Percentiles rank a stretch among this genome's conserved stretches.
Conservation (phyloP, 2,113 vertebrate species). For the Oreochromis aureus region DNA sequence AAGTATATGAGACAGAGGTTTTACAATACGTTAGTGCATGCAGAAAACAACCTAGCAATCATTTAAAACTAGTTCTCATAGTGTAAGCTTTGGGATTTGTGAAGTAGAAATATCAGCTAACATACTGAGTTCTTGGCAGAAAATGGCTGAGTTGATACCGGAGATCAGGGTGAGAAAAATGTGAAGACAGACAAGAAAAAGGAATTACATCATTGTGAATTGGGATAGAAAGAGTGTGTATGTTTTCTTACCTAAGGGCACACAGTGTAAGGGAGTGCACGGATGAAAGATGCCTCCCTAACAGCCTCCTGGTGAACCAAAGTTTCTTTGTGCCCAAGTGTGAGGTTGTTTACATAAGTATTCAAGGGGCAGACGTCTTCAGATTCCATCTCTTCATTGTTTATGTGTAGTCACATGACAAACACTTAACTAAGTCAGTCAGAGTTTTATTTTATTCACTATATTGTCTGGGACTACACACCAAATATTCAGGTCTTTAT, state of each 20-base stretch:
- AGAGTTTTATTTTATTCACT: background rate
- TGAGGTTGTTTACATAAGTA: background rate
- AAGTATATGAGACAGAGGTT: background rate
- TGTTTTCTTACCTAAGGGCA: conserved; percentile 20
- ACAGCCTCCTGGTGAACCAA: background rate
- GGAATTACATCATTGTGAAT: background rate
- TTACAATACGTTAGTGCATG: background rate
- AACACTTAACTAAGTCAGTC: background rate
- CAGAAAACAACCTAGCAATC: background rate
- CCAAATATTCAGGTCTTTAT: background rate
- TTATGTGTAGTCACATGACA: background rate
- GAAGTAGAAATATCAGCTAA: background rate
- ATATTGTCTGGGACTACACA: background rate
- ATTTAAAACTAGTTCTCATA: background rate
- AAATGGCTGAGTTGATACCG: background rate
- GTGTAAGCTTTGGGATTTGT: background rate
- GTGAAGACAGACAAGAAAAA: background rate
- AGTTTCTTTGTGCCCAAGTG: background rate
- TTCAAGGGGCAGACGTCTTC: background rate
- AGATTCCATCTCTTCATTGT: background rate
- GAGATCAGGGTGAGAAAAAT: background rate
- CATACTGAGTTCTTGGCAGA: background rate
- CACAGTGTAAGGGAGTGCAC: background rate
- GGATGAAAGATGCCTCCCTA: conserved; percentile 12
- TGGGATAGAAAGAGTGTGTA: background rate